These are phyloP conservation scores for Poecilia wingei DNA, from an alignment of 2,797 vertebrate species.

Conservation along the genomic window DNA sequence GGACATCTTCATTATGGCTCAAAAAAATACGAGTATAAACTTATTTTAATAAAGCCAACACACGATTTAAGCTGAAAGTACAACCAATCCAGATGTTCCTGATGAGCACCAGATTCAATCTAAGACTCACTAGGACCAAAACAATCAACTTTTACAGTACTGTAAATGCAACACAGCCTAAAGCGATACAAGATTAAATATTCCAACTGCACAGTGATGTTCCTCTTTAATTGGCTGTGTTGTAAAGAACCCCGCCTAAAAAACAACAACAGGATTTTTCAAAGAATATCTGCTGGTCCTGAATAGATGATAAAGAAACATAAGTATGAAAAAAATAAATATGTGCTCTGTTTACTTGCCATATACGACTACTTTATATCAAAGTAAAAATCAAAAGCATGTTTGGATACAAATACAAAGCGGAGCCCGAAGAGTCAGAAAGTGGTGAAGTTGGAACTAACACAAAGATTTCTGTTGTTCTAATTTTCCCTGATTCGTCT, in stretches of 20 bases:
- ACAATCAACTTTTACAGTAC: background rate
- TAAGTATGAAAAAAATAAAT: background rate
- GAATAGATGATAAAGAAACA: background rate
- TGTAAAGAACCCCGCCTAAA: background rate
- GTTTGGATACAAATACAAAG: slow-evolving; percentile 34
- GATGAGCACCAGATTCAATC: background rate
- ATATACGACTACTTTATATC: slow-evolving; percentile 23
- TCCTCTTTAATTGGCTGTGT: background rate
- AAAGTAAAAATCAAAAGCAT: slow-evolving; percentile 13
- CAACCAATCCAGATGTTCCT: background rate
- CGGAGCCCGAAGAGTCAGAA: slow-evolving; percentile 13
- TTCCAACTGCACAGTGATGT: background rate
- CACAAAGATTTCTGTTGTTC: background rate
- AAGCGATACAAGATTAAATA: background rate
- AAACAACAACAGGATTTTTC: background rate
- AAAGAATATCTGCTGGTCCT: background rate
- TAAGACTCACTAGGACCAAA: background rate
- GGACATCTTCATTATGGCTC: background rate
- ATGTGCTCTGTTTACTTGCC: slow-evolving; percentile 27
- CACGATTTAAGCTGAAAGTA: background rate
- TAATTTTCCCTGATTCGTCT: background rate
- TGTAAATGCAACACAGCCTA: background rate
- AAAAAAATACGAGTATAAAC: background rate
- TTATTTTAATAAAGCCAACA: background rate
- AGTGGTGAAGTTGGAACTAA: slow-evolving; percentile 26